These are phyloP conservation scores for Willisornis vidua DNA, from an alignment of 2,113 vertebrate genomes.

Conservation along the genomic window DNA sequence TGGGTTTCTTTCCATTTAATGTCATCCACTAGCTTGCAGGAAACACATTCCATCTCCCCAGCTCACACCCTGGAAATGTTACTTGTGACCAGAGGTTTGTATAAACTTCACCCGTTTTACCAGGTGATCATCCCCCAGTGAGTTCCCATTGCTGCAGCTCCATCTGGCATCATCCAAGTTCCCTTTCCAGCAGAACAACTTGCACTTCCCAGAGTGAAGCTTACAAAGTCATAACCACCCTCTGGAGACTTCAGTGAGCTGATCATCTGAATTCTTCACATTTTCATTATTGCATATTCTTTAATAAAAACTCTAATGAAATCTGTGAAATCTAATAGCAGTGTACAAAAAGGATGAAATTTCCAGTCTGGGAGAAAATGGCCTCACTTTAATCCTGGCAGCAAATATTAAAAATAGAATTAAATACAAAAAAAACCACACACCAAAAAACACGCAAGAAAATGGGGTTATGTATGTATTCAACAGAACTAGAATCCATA, in stretches of 20 bases:
- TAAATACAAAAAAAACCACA: background rate
- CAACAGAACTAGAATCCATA: background rate
- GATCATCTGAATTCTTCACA: background rate
- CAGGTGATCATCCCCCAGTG: background rate
- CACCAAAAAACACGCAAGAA: background rate
- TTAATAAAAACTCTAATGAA: conserved; percentile 30
- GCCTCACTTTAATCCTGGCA: background rate
- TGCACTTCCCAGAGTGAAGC: background rate
- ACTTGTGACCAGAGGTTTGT: background rate
- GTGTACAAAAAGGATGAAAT: background rate
- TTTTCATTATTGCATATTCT: background rate
- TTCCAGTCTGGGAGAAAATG: background rate
- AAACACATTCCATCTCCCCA: background rate
- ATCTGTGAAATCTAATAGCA: background rate
- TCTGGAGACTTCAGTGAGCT: background rate
- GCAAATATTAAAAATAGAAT: conserved; percentile 19
- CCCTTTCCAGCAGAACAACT: background rate
- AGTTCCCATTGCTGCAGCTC: background rate
- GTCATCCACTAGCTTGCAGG: background rate
- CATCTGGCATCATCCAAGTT: background rate
- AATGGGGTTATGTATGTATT: background rate
- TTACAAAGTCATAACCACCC: background rate
- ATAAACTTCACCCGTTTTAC: background rate
- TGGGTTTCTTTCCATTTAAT: background rate
- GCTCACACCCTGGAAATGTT: accelerated